These are phyloP conservation scores for Sebastes umbrosus DNA, from an alignment of 2,797 vertebrate species.

Conservation along the genomic window DNA sequence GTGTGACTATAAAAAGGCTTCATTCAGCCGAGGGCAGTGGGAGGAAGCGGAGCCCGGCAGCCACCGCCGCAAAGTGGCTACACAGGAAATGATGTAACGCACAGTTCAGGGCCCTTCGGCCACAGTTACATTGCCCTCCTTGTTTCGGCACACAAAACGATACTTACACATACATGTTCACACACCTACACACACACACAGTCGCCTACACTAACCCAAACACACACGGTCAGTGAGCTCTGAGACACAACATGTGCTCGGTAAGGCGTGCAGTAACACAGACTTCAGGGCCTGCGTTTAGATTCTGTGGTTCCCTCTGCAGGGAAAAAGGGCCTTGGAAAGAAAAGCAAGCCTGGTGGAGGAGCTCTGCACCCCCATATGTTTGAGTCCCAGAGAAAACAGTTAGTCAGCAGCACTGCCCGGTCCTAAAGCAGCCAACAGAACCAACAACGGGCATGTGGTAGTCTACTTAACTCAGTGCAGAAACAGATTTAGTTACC, in stretches of 20 bases:
- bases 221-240: conserved; percentile 70
- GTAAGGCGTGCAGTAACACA: conserved; percentile 65
- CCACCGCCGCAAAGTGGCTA: conserved; percentile 75
- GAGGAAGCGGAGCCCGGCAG: conserved; percentile 73
- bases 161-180: conserved; percentile 48
- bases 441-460: conserved; percentile 49
- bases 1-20: conserved; percentile 77
- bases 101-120: conserved; percentile 70
- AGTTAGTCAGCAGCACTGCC: conserved; percentile 64
- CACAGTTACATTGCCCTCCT: conserved; percentile 78
- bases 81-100: conserved; percentile 84
- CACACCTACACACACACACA: conserved; percentile 32
- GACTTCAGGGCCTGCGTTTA: conserved; percentile 63
- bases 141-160: conserved; percentile 68
- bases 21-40: conserved; percentile 79
- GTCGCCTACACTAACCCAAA: conserved; percentile 67
- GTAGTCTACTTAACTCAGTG: conserved; percentile 38
- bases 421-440: conserved; percentile 40
- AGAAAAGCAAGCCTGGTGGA: conserved; percentile 68
- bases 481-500: conserved; percentile 58
- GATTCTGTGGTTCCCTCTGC: conserved; percentile 65
- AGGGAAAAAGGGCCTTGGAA: conserved; percentile 68
- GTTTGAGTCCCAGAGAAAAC: conserved; percentile 66
- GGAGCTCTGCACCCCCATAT: conserved; percentile 53
- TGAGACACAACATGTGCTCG: conserved; percentile 77